phyloP scores from a whole-genome alignment of 2,888 invertebrate species.

The Lucinisca nassula region DNA sequence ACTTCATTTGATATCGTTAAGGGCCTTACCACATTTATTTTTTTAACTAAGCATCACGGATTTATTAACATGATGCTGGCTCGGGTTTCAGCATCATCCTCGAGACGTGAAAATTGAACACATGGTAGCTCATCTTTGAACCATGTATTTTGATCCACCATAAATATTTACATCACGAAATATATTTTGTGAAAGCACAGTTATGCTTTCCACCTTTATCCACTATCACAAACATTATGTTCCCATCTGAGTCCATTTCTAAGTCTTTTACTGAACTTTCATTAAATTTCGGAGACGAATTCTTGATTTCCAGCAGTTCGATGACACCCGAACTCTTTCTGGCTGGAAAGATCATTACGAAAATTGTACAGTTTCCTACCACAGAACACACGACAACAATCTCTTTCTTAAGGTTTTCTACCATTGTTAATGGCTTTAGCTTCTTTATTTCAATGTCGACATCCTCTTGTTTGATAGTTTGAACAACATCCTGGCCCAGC shows the following conservation, averaged over 20 bases:
- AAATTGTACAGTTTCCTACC: background rate
- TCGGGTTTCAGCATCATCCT: no score
- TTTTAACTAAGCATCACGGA: no score
- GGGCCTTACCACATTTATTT: no score
- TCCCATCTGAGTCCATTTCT: background rate
- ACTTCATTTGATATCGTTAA: no score
- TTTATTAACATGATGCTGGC: no score
- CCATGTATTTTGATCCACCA: no score
- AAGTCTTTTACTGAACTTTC: background rate
- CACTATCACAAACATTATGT: background rate
- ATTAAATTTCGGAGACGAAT: background rate
- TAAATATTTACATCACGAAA: no score
- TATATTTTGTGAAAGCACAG: background rate
- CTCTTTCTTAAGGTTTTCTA: background rate
- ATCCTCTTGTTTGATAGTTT: background rate
- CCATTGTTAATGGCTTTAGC: background rate
- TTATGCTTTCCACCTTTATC: background rate
- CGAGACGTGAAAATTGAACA: no score
- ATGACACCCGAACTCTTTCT: background rate
- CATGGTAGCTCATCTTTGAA: no score
- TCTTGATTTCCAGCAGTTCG: background rate
- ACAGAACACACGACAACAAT: background rate
- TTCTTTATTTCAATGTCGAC: background rate
- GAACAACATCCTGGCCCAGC: background rate
- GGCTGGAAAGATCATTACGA: background rate